Percentiles rank a stretch among this genome's conserved stretches.
Conservation (phyloP, 2,113 vertebrate species). For the Chionomys nivalis region DNA sequence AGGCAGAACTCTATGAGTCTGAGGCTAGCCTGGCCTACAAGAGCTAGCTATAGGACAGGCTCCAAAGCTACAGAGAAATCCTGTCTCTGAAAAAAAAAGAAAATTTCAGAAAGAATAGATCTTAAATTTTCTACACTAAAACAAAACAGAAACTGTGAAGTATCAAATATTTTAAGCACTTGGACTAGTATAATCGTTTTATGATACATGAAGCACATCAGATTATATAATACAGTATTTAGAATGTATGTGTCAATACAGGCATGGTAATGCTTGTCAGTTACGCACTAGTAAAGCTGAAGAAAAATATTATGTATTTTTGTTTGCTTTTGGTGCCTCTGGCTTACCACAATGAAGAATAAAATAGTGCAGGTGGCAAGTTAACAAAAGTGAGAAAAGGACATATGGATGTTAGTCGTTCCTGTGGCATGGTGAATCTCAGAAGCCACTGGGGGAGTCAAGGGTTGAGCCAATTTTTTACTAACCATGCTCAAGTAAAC, state of each 20-base stretch:
- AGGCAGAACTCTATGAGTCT: too few relatives aligned
- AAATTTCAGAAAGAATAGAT: background rate
- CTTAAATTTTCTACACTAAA: background rate
- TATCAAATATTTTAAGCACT: background rate
- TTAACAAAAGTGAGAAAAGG: background rate
- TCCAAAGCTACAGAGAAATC: too few relatives aligned
- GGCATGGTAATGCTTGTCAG: background rate
- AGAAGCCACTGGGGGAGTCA: rapidly evolving
- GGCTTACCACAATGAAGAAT: background rate
- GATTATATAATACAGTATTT: background rate
- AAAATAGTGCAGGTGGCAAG: background rate
- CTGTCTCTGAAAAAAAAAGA: too few relatives aligned
- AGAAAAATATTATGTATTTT: background rate
- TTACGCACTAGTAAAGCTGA: background rate
- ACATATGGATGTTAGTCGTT: background rate
- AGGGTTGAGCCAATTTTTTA: background rate
- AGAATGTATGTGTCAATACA: background rate
- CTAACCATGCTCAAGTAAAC: background rate
- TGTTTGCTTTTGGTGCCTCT: background rate
- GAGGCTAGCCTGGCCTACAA: too few relatives aligned
- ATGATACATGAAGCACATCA: background rate
- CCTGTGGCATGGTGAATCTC: background rate
- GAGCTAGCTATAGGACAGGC: too few relatives aligned
- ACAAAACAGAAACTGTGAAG: background rate
- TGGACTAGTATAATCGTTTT: background rate